phyloP scores from a whole-genome alignment of 2,113 vertebrate species.

The Piprites chloris region DNA sequence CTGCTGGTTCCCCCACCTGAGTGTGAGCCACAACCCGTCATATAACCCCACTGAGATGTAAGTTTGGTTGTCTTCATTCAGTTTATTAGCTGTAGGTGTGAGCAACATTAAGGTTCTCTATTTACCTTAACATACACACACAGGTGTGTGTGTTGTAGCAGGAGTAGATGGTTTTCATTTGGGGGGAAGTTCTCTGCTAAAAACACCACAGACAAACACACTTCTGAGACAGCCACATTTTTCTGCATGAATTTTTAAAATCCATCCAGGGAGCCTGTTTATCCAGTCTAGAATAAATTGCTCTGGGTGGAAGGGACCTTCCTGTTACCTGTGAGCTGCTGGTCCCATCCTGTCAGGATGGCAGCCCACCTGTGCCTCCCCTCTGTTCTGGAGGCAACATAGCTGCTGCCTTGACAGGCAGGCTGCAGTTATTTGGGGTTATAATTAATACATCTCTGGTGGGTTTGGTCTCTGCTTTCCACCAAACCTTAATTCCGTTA shows the following conservation, averaged over 20 bases:
- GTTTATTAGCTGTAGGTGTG: not conserved
- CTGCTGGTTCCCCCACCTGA: not conserved
- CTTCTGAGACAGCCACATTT: not conserved
- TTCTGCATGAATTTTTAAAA: not conserved
- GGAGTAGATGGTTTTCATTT: not conserved
- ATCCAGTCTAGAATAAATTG: not conserved
- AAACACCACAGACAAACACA: not conserved
- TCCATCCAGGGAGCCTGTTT: not conserved
- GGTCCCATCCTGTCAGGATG: rapidly evolving
- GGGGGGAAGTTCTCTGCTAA: not conserved
- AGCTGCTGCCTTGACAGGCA: rapidly evolving
- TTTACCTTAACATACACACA: rapidly evolving
- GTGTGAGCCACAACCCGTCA: not conserved
- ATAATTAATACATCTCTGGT: not conserved
- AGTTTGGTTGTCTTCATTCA: not conserved
- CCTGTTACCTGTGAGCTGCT: not conserved
- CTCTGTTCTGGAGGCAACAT: rapidly evolving
- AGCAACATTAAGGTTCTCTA: not conserved
- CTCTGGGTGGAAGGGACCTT: not conserved
- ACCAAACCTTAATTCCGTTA: not conserved
- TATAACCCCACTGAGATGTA: not conserved
- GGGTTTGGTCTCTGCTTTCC: not conserved
- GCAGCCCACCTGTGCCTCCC: not conserved
- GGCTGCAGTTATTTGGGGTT: not conserved
- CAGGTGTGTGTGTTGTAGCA: not conserved